Evolutionary conservation across 2,888 invertebrate species (phyloP).

Genomic region (Nomada goodeniana): DNA sequence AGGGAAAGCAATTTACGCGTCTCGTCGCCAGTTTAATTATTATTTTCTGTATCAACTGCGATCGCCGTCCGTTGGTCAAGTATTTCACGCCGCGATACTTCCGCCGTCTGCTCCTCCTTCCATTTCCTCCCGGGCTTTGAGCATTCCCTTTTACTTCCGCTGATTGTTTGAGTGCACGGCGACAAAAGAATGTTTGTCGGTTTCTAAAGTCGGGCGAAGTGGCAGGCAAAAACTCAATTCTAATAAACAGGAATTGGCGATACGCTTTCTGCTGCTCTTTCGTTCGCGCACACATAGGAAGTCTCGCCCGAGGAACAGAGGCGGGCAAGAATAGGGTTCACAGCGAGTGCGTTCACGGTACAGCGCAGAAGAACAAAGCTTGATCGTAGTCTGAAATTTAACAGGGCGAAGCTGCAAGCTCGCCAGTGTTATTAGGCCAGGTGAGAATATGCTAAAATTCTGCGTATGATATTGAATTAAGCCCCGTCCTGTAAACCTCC

Average conservation of each 20-base stretch:
- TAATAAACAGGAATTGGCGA: slow-evolving; percentile 44
- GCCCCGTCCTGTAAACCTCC: slow-evolving; percentile 17
- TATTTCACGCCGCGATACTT: slow-evolving; percentile 23
- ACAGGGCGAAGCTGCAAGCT: neutral
- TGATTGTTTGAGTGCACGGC: neutral
- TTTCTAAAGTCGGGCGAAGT: slow-evolving; percentile 38
- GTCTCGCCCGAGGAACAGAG: neutral
- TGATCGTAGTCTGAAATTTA: slow-evolving; percentile 36
- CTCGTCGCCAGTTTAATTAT: slow-evolving; percentile 42
- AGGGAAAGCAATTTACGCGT: slow-evolving; percentile 28
- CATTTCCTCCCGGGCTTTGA: too few species aligned
- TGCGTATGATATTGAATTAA: slow-evolving; percentile 54
- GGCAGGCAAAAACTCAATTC: slow-evolving; percentile 18
- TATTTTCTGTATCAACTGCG: slow-evolving; percentile 45
- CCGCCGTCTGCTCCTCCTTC: too few species aligned
- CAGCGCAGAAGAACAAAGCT: slow-evolving; percentile 20
- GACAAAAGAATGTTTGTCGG: slow-evolving; percentile 35
- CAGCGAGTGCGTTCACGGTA: neutral
- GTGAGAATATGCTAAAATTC: slow-evolving; percentile 41
- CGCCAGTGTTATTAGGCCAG: slow-evolving; percentile 9
- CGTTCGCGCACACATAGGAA: neutral
- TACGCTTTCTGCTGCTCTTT: neutral
- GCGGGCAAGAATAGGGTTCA: too few species aligned
- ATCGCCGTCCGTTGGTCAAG: slow-evolving; percentile 20
- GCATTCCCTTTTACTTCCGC: neutral